Conservation (phyloP, 2,888 invertebrate species). For the Ephialtes manifestator region DNA sequence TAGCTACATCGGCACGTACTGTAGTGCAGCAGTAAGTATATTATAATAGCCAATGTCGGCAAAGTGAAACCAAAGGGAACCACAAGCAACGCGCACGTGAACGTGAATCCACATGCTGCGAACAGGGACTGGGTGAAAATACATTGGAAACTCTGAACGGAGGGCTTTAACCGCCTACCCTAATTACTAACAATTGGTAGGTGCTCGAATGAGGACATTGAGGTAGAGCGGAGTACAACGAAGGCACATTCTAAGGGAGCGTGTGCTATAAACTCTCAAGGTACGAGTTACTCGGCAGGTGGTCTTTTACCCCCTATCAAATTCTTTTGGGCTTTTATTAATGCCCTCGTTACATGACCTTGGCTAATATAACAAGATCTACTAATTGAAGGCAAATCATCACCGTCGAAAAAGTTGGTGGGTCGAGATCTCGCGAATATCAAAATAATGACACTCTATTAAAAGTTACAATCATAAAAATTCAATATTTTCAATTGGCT, state of each 20-base stretch:
- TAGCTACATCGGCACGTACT: slow-evolving; percentile 20
- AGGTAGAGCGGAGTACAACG: slow-evolving; percentile 21
- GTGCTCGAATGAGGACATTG: slow-evolving; percentile 55
- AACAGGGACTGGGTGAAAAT: slow-evolving; percentile 39
- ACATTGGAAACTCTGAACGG: slow-evolving; percentile 51
- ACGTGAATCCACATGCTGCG: slow-evolving; percentile 36
- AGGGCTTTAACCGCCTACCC: slow-evolving; percentile 66
- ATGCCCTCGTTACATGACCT: neutral
- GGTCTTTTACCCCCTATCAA: neutral
- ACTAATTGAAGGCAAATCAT: neutral
- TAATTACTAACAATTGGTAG: slow-evolving; percentile 70
- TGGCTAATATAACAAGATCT: slow-evolving; percentile 8
- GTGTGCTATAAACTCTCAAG: neutral
- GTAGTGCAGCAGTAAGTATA: slow-evolving; percentile 30
- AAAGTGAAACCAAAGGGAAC: slow-evolving; percentile 52
- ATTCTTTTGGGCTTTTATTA: neutral
- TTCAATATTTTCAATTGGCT: too few species aligned
- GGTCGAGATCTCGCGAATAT: too few species aligned
- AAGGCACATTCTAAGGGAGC: slow-evolving; percentile 29
- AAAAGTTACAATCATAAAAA: too few species aligned
- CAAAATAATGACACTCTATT: too few species aligned
- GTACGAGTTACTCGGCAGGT: neutral
- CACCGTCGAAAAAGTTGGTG: too few species aligned
- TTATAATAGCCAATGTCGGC: slow-evolving; percentile 53
- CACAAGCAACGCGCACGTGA: slow-evolving; percentile 24